Base-by-base conservation (phyloP, 2,888 invertebrate genomes). In the Dynastes grantii region DNA sequence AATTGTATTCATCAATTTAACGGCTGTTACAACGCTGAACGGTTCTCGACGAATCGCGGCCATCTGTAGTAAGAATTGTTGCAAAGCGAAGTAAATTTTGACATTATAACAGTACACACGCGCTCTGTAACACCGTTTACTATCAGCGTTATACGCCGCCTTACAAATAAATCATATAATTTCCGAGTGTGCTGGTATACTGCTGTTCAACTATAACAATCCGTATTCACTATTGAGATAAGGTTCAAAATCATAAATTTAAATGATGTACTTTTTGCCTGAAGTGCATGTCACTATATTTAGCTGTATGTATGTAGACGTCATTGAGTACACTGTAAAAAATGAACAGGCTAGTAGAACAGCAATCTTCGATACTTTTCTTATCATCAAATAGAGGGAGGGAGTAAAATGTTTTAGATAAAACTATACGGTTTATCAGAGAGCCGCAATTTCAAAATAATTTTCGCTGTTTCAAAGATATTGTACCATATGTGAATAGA, bases 51-150 rank as follows among this genome's bases (percentile, higher is more conserved):
- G 51, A 51, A 68, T 53, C 29, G 51, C 51, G 63, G 55, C 55
- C 65, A 67, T 22, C 45, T 16, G 61, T 29, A 75, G 22, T 75
- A 45, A 61, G 29, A 61, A 75, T 75, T 75, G 73, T 75, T 75
- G 45, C n/a, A 58, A 58, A 29, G 61, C 29, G 29, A 29, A 61
- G 45, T 61, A 75, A 75, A 75, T 49, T 75, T 75, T 40, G 61
- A 75, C 45, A 61, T 75, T 75, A 75, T 75, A 75, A 61, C 73
- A 75, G 73, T 75, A 75, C 22, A 45, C 45, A 29, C 27, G n/a
- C 29, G 37, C 53, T 32, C 27, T 29, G 45, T 61, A 32, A 49
- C 51, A 51, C 49, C 40, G 29, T 51, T 68, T 27, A 51, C 27
- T 51, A 68, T 49, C 68, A 27, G 22, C n/a, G 45, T 45, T 13